These are phyloP conservation scores for Listrodromus nycthemerus DNA, from an alignment of 2,888 invertebrate genomes.

Conservation along the genomic window DNA sequence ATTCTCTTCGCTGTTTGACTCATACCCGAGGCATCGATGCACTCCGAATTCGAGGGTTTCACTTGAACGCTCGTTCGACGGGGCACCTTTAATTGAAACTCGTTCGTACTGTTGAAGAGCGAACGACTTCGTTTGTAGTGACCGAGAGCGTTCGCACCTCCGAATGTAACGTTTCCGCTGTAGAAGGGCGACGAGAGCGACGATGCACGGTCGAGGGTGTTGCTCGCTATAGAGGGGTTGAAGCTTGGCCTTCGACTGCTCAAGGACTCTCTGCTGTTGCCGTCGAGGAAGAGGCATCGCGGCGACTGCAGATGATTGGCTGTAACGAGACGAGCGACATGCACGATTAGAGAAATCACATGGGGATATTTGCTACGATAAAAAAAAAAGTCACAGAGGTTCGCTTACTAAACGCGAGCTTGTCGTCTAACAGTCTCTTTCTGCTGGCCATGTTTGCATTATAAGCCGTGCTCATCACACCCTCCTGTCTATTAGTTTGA, in stretches of 20 bases:
- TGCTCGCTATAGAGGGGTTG: slow-evolving; percentile 85
- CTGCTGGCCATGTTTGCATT: slow-evolving; percentile 74
- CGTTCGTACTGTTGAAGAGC: slow-evolving; percentile 74
- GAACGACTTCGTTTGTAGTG: slow-evolving; percentile 77
- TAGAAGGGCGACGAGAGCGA: slow-evolving; percentile 89
- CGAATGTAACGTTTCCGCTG: slow-evolving; percentile 90
- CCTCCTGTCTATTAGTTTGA: slow-evolving; percentile 82
- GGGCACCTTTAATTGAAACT: slow-evolving; percentile 79
- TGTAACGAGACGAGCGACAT: slow-evolving; percentile 62
- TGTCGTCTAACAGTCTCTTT: slow-evolving; percentile 79
- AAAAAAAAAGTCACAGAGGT: neutral
- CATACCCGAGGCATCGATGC: slow-evolving; percentile 84
- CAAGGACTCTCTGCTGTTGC: slow-evolving; percentile 83
- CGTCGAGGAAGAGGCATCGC: slow-evolving; percentile 83
- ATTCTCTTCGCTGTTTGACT: slow-evolving; percentile 92
- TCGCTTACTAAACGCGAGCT: slow-evolving; percentile 79
- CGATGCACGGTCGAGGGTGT: slow-evolving; percentile 83
- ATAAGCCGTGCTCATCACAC: slow-evolving; percentile 73
- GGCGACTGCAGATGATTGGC: slow-evolving; percentile 81
- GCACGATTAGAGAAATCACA: neutral
- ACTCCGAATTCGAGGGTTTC: slow-evolving; percentile 83
- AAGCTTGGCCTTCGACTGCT: slow-evolving; percentile 86
- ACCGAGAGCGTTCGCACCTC: slow-evolving; percentile 87
- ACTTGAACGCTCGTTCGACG: slow-evolving; percentile 84
- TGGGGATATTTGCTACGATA: too few species aligned